Base-by-base conservation (phyloP, 2,888 invertebrate species). In the Malachius bipustulatus region DNA sequence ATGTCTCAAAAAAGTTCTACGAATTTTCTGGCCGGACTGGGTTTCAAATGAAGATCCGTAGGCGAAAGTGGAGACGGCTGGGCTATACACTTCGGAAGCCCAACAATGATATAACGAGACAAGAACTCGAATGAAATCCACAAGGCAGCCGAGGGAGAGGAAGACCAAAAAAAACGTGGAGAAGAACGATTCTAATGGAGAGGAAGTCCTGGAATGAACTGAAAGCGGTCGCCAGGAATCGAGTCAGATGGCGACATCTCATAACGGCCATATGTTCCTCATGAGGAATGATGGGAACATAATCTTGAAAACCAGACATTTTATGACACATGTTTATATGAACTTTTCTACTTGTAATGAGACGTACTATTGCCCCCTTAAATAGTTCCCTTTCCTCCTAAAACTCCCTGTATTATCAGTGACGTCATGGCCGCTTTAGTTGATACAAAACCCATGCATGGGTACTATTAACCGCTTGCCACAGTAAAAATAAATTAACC, bases 11-110 rank as follows among this genome's bases (percentile, higher is more conserved):
- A 19, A n/a, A 19, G 6, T 19, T 19, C 6, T 19, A n/a, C 6
- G n/a, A 19, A 19, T 19, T 19, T 19, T 6, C 24, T 19, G 24
- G 6, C n/a, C 24, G n/a, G n/a, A 19, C 24, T n/a, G 24, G 24
- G 24, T n/a, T 19, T 6, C 6, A 19, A 19, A 6, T 19, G 24
- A n/a, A 19, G n/a, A n/a, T 19, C 6, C 24, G 24, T 19, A 6
- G 6, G 6, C 6, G 24, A 19, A 19, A n/a, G 24, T 19, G 24
- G 24, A n/a, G 24, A 19, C 24, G 24, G 24, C 24, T 19, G 6
- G 24, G 24, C 24, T n/a, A 19, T 19, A 19, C 24, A 19, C 24
- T 19, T 19, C 24, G 24, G n/a, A 19, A 19, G n/a, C 24, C 24
- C 6, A 6, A 19, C 6, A 19, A 19, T 19, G n/a, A 19, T 19